Conservation (phyloP, 1,140 invertebrate species). For the Aphelenchoides avenae region DNA sequence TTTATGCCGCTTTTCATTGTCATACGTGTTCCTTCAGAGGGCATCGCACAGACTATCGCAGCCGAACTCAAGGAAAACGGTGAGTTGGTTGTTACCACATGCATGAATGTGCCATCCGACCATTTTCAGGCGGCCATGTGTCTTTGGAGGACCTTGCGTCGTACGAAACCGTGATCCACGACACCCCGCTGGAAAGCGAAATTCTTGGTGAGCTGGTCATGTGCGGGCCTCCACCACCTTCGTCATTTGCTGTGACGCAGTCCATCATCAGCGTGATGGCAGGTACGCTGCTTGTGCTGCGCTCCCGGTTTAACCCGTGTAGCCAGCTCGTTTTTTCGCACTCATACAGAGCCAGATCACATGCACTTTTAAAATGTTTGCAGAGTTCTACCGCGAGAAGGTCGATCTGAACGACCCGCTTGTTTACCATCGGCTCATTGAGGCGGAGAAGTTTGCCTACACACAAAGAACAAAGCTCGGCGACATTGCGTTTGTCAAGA, state of each 20-base stretch:
- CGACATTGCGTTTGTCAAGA: conserved; percentile 72
- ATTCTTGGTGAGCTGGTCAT: conserved; percentile 27
- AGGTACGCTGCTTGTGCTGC: too few species aligned
- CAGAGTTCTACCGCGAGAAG: conserved; percentile 58
- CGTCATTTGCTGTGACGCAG: conserved; percentile 49
- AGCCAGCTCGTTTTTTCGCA: too few species aligned
- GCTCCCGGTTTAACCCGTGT: too few species aligned
- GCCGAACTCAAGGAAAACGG: conserved; percentile 57
- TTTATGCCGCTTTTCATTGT: conserved; percentile 4
- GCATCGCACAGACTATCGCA: conserved; percentile 46
- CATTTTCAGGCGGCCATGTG: conserved; percentile 43
- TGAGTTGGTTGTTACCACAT: conserved; percentile 18
- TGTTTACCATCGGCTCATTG: conserved; percentile 77
- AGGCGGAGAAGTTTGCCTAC: conserved; percentile 86
- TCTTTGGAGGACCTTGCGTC: conserved; percentile 38
- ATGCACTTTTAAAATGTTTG: conserved; percentile 69
- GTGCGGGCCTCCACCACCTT: conserved; percentile 57
- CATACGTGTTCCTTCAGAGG: conserved; percentile 22
- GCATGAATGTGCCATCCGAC: neutral
- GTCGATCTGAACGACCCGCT: conserved; percentile 56
- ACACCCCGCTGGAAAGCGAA: conserved; percentile 59
- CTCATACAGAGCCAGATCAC: too few species aligned
- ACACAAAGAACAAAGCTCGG: conserved; percentile 75
- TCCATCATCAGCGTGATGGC: conserved; percentile 48
- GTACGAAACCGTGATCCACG: conserved; percentile 60